Evolutionary conservation across 2,113 vertebrate genomes (phyloP), one percentile per base, ranked within the genome.

Genomic region (Zosterops borbonicus): DNA sequence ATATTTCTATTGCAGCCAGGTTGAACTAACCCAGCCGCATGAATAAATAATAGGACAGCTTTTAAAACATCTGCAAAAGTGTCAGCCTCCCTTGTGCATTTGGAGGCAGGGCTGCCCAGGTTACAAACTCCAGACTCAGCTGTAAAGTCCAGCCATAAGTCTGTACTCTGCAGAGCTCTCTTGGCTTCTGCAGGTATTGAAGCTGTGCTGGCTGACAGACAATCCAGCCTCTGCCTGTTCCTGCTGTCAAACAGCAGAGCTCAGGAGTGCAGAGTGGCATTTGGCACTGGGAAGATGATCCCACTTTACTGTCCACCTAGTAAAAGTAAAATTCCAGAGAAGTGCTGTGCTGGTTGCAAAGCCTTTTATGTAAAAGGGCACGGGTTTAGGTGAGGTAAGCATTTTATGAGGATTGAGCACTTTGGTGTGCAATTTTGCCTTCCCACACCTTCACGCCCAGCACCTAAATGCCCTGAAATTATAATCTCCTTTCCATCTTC

Each of bases 31-130:
- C 56, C 64, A 80, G 21, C 47, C 41, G 31, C 87, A 94, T 95
- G 39, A 96, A 97, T 97, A 95, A 97, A 88, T 96, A 86, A 96
- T 73, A 86, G 39, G 79, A 87, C 91, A 96, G 80, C 91, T 95
- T 96, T 96, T 95, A 95, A 94, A 95, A 94, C 81, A 94, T 50
- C 87, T 88, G 62, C 68, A 75, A 19, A 95, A 92, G 63, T 75
- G 74, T 78, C 59, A 71, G 46, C 31, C 63, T 94, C 81, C 81
- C 92, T 58, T 67, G 63, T 81, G 89, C 33, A 11, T 80, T 67
- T 60, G 44, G 79, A 74, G 68, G 84, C 3, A 5, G 59, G 53
- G 70, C 50, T 90, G 47, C 59, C 58, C 14, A n/a, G 27, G 41
- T 90, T 76, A 42, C 33, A 83, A 47, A 84, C 35, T 62, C 64